Percentiles rank a stretch among this genome's conserved stretches.
These are phyloP conservation scores for Saccopteryx leptura DNA, from an alignment of 2,113 vertebrate species.

Conservation along the genomic window DNA sequence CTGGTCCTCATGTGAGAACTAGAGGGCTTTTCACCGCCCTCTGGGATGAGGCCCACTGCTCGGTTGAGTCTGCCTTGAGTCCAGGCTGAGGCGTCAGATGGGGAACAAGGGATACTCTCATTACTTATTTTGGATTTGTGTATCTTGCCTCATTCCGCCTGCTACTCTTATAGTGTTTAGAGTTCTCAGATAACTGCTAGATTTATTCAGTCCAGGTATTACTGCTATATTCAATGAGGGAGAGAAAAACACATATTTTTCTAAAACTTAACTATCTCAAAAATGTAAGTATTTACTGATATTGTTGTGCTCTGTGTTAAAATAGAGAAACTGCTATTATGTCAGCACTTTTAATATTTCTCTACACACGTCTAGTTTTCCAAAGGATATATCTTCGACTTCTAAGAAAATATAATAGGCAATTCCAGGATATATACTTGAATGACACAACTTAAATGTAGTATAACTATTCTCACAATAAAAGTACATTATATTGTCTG, in stretches of 20 bases:
- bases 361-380: neutral
- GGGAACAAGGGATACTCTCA: too few species aligned
- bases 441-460: neutral
- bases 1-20: neutral
- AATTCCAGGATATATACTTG: neutral
- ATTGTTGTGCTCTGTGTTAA: neutral
- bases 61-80: neutral
- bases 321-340: neutral
- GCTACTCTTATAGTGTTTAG: neutral
- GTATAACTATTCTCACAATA: neutral
- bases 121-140: neutral
- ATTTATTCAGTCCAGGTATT: neutral
- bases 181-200: neutral
- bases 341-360: neutral
- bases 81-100: neutral
- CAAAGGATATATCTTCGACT: neutral
- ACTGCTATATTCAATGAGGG: neutral
- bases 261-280: constrained; percentile 3
- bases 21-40: neutral
- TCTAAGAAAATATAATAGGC: neutral
- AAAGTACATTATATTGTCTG: neutral
- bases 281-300: neutral
- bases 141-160: neutral
- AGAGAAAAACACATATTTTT: neutral
- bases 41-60: neutral